A percentile compares a stretch with the other conserved stretches of the same genome.
These are phyloP conservation scores for Drosophila neonasuta DNA, from an alignment of 2,888 invertebrate species.

Conservation along the genomic window DNA sequence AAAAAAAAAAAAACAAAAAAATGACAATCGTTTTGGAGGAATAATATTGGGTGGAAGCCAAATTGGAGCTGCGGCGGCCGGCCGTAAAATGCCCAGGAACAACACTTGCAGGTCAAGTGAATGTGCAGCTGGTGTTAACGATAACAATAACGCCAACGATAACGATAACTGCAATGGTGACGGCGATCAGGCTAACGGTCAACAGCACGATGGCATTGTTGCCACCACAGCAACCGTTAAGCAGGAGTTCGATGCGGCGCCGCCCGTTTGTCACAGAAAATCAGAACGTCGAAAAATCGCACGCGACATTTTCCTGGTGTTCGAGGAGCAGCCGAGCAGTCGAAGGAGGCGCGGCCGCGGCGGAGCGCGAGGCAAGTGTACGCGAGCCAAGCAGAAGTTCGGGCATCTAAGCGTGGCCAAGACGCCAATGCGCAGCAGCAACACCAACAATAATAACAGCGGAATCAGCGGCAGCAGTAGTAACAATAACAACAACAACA, in stretches of 20 bases:
- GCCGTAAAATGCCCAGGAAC: constrained; percentile 73
- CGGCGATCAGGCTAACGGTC: constrained; percentile 33
- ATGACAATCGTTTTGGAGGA: constrained; percentile 60
- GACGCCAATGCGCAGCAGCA: constrained; percentile 61
- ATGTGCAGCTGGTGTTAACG: constrained; percentile 55
- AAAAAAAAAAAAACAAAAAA: constrained; percentile 43
- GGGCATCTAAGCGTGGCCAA: constrained; percentile 75
- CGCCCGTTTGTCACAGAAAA: constrained; percentile 75
- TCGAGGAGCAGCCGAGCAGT: constrained; percentile 78
- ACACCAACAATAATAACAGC: constrained; percentile 52
- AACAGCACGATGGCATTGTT: constrained; percentile 32
- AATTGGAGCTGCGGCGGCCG: constrained; percentile 50
- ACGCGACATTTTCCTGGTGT: constrained; percentile 81
- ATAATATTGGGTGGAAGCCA: constrained; percentile 40
- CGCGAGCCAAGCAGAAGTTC: constrained; percentile 75
- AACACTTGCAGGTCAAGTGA: constrained; percentile 75
- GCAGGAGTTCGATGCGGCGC: constrained; percentile 67
- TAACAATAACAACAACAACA: constrained; percentile 55
- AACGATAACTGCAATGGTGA: constrained; percentile 29
- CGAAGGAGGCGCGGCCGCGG: constrained; percentile 64
- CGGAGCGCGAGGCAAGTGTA: constrained; percentile 70
- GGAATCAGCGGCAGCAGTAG: constrained; percentile 29
- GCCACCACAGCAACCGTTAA: constrained; percentile 53
- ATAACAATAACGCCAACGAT: constrained; percentile 19
- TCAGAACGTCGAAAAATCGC: constrained; percentile 81